A percentile compares a stretch with the other conserved stretches of the same genome.
These are phyloP conservation scores for Acanthis flammea DNA, from an alignment of 2,797 vertebrate genomes.

Conservation along the genomic window DNA sequence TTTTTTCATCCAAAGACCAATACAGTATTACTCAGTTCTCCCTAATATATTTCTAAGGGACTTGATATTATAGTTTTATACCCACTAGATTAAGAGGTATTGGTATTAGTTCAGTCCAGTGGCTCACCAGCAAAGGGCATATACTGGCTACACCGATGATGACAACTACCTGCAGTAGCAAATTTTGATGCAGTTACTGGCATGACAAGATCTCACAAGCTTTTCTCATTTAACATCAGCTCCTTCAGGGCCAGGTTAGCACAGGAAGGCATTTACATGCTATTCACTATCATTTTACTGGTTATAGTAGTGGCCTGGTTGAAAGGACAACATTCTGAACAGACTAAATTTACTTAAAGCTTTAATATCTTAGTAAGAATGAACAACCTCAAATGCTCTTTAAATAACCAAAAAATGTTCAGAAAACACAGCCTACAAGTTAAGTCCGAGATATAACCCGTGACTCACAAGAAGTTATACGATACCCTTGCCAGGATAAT, in stretches of 20 bases:
- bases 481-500: background rate
- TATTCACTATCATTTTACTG: background rate
- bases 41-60: background rate
- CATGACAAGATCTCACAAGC: background rate
- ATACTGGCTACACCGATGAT: background rate
- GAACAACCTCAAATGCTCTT: background rate
- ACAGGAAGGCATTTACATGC: background rate
- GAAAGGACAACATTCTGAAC: background rate
- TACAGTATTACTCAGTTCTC: background rate
- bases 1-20: background rate
- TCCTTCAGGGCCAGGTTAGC: background rate
- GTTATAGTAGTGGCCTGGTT: background rate
- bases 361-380: background rate
- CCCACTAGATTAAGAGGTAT: background rate
- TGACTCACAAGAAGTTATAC: background rate
- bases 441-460: background rate
- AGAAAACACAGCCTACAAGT: background rate
- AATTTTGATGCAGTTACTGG: background rate
- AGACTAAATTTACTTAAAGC: background rate
- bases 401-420: background rate
- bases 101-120: background rate
- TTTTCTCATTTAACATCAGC: background rate
- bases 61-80: background rate
- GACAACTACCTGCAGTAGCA: background rate
- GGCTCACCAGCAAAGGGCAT: background rate